Conservation (phyloP, 2,797 vertebrate genomes). For the Lycodopsis pacificus region DNA sequence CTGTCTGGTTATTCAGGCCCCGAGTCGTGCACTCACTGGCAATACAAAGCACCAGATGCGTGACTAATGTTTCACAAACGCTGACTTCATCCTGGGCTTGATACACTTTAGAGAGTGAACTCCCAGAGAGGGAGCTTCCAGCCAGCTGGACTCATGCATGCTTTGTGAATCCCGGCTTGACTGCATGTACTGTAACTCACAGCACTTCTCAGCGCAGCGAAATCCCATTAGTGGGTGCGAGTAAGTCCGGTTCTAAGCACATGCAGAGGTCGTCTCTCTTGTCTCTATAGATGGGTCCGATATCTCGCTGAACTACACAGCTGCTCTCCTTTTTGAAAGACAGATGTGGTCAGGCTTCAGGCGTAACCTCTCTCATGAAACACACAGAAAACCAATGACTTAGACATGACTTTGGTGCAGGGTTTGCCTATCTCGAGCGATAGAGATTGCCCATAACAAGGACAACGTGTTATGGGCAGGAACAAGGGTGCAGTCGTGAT, state of each 20-base stretch:
- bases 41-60: conserved; percentile 58
- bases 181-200: conserved; percentile 22
- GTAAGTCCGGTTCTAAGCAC: conserved; percentile 37
- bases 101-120: conserved; percentile 38
- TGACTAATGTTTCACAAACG: conserved; percentile 51
- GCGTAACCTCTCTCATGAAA: conserved; percentile 3
- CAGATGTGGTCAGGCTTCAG: conserved; percentile 15
- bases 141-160: conserved; percentile 53
- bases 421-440: neutral
- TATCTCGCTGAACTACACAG: conserved; percentile 46
- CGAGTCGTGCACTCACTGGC: conserved; percentile 2
- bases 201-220: conserved; percentile 31
- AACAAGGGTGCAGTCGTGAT: conserved; percentile 25
- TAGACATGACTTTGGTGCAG: neutral
- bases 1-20: neutral
- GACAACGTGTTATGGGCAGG: conserved; percentile 3
- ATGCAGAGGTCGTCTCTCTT: conserved; percentile 11
- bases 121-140: conserved; percentile 55
- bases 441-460: too few relatives aligned
- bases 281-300: conserved; percentile 22
- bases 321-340: conserved; percentile 36
- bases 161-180: conserved; percentile 36
- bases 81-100: conserved; percentile 51
- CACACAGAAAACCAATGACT: neutral
- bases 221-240: conserved; percentile 44